Conservation (phyloP, 2,888 invertebrate species). For the Nomada lathburiana region DNA sequence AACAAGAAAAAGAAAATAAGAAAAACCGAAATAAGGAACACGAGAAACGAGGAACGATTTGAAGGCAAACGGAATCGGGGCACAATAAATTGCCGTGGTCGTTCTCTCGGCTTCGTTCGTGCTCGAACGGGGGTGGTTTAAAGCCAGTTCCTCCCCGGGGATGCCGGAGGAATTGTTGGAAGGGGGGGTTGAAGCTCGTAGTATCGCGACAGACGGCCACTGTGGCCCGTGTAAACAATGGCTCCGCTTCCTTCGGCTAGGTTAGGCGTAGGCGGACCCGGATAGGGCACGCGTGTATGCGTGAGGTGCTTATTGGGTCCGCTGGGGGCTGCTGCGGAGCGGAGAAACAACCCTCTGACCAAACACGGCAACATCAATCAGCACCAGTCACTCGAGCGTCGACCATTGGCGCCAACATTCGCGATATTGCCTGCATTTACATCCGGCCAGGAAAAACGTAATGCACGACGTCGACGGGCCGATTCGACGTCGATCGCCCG, state of each 20-base stretch:
- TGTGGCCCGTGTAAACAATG: constrained; percentile 78
- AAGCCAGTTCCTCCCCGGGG: constrained; percentile 64
- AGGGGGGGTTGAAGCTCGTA: constrained; percentile 57
- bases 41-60: constrained; percentile 29
- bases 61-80: constrained; percentile 43
- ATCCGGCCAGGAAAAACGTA: constrained; percentile 69
- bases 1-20: background rate
- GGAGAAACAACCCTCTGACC: constrained; percentile 84
- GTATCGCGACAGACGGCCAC: constrained; percentile 79
- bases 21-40: background rate
- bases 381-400: constrained; percentile 83
- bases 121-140: constrained; percentile 53
- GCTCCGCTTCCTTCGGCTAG: constrained; percentile 73
- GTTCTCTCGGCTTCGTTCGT: constrained; percentile 25
- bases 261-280: constrained; percentile 66
- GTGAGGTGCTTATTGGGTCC: constrained; percentile 83
- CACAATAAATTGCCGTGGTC: constrained; percentile 61
- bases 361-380: constrained; percentile 84
- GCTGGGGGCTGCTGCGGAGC: constrained; percentile 79
- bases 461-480: constrained; percentile 53
- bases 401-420: constrained; percentile 81
- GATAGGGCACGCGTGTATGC: constrained; percentile 62
- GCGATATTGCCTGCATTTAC: constrained; percentile 82
- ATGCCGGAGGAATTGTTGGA: constrained; percentile 22
- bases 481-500: constrained; percentile 31